These are phyloP conservation scores for Astropecten irregularis DNA, from an alignment of 53 echinoderm and acorn worm species.

Conservation along the genomic window DNA sequence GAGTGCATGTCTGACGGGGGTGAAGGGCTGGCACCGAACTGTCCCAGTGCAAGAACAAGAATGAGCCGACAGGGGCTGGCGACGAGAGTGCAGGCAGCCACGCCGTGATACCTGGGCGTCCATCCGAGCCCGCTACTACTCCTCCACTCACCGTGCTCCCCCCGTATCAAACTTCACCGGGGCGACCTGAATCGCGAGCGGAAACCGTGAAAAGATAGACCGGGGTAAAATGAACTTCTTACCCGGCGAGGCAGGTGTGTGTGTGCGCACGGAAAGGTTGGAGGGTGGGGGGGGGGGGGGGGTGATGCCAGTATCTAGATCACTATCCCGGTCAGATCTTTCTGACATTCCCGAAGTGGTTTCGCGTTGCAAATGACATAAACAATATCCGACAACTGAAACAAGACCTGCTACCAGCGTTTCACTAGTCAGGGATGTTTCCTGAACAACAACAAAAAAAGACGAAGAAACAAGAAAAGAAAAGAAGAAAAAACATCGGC, in stretches of 20 bases:
- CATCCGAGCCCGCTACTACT: neutral
- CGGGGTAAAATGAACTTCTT: neutral
- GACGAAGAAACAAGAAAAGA: neutral
- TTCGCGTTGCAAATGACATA: constrained; percentile 51
- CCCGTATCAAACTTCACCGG: constrained; percentile 23
- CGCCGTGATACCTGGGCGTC: neutral
- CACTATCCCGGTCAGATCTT: constrained; percentile 8
- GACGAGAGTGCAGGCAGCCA: too few relatives aligned
- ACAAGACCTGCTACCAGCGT: constrained; percentile 13
- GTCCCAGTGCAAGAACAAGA: constrained; percentile 5
- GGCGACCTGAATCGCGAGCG: neutral
- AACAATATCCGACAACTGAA: constrained; percentile 46
- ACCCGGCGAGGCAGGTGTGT: neutral
- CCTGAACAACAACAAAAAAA: neutral
- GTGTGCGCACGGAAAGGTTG: too few relatives aligned
- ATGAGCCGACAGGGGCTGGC: neutral
- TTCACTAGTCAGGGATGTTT: neutral
- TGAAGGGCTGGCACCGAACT: constrained; percentile 3
- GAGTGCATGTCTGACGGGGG: neutral
- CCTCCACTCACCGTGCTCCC: too few relatives aligned
- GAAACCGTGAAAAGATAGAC: neutral
- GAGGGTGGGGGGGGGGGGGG: too few relatives aligned
- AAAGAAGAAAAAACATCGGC: neutral
- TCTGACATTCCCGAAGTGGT: constrained; percentile 46
- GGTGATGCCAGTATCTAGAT: neutral